Base-by-base conservation (phyloP, 2,113 vertebrate genomes). In the Sylvia atricapilla region DNA sequence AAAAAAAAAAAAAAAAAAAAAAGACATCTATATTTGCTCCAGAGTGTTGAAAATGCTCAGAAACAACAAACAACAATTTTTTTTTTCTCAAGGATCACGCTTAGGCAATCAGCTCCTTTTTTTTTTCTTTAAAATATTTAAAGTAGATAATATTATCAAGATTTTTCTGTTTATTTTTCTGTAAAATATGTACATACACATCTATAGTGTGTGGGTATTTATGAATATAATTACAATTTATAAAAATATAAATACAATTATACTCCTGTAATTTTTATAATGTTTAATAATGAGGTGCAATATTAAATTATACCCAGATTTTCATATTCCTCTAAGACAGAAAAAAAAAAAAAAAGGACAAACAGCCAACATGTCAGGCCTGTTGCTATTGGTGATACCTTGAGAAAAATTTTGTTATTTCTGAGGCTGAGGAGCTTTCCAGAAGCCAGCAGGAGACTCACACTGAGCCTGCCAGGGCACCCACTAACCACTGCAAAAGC, bases 31-130 rank as follows among this genome's bases (percentile, higher is more conserved):
- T 10, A 15, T 58, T 59, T 85, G 13, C 17, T 72, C 23, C 27
- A 53, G 31, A 49, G 9, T 46, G 30, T 27, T 50, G 28, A 58
- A 72, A 50, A 59, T 17, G 10, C n/a, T 84, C 27, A 56, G 82
- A 84, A 91, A 35, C 14, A 86, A 31, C 9, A 55, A 43, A 13
- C 4, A 33, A 30, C 0, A 1, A 9, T 7, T 59, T 47, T 19
- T 47, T 19, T 7, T 88, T 78, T 18, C 37, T 78, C 33, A 35
- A 47, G 44, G 9, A 43, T 46, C 49, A n/a, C 15, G 33, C 6
- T 24, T 64, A 63, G 5, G 3, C 2, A 78, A 64, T 50, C 20
- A 62, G 11, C 1, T 21, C 4, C 0, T 28, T 67, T 11, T 37
- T 37, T 37, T 37, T 37, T n/a, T 53, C 20, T 64, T n/a, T 52